Evolutionary conservation across 1,140 invertebrate genomes (phyloP).

Genomic region (Hypothenemus hampei): DNA sequence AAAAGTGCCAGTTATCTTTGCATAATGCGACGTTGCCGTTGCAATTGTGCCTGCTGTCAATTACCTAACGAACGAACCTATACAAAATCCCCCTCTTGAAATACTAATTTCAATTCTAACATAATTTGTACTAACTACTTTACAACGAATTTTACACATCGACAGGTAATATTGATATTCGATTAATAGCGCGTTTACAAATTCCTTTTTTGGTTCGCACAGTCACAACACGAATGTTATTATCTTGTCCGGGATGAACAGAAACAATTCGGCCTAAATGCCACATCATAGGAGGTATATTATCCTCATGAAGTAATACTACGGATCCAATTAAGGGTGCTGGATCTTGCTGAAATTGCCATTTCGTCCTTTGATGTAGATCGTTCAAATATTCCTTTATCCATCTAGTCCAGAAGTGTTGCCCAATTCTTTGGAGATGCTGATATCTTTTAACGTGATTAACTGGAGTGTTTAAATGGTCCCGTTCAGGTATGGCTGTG

Average conservation of each 20-base stretch:
- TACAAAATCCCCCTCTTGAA: background rate
- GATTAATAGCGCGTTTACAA: background rate
- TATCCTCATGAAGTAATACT: slow-evolving; percentile 37
- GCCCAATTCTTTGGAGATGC: slow-evolving; percentile 29
- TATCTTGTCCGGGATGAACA: slow-evolving; percentile 37
- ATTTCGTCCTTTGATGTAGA: slow-evolving; percentile 29
- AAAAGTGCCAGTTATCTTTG: too few species aligned
- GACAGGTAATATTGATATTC: background rate
- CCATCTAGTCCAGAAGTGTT: slow-evolving; percentile 34
- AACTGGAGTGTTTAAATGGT: slow-evolving; percentile 14
- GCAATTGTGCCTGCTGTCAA: too few species aligned
- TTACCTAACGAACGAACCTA: too few species aligned
- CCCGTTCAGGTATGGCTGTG: slow-evolving; percentile 37
- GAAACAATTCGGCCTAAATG: slow-evolving; percentile 33
- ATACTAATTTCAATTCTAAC: background rate
- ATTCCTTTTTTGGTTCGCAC: background rate
- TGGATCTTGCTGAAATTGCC: slow-evolving; percentile 1
- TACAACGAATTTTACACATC: too few species aligned
- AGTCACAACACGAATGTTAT: slow-evolving; percentile 34
- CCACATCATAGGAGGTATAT: background rate
- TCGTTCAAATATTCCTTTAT: slow-evolving; percentile 30
- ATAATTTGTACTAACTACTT: background rate
- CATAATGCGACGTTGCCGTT: too few species aligned
- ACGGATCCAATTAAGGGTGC: slow-evolving; percentile 34
- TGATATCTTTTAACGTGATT: slow-evolving; percentile 30